Evolutionary conservation across 2,113 vertebrate genomes (phyloP).

Genomic region (Ploceus nigricollis): DNA sequence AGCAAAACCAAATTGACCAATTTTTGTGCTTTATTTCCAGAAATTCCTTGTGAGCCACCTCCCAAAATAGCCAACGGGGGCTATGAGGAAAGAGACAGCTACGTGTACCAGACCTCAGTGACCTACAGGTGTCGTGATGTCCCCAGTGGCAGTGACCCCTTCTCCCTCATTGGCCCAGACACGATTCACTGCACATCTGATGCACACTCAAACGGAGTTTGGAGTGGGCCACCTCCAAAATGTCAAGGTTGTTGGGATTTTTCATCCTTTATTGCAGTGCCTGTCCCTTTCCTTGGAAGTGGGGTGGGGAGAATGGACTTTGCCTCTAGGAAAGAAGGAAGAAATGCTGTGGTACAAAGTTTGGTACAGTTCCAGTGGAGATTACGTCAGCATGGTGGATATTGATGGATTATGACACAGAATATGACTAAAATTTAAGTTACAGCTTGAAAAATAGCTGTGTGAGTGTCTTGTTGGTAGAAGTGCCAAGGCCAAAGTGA

Average conservation of each 20-base stretch:
- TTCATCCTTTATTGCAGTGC: background rate
- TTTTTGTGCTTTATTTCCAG: background rate
- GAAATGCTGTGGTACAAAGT: background rate
- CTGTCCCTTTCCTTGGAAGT: background rate
- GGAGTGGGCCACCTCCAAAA: slow-evolving; percentile 41
- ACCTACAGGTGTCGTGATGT: slow-evolving; percentile 23
- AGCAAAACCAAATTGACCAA: background rate
- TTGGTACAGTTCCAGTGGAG: background rate
- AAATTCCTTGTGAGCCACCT: slow-evolving; percentile 41
- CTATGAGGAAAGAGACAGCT: accelerated
- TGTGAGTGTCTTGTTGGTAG: background rate
- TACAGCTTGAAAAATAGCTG: background rate
- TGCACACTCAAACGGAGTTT: background rate
- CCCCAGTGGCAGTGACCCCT: background rate
- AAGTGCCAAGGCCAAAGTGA: background rate
- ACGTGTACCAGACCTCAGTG: slow-evolving; percentile 35
- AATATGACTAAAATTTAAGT: background rate
- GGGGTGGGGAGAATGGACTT: background rate
- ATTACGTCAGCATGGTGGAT: background rate
- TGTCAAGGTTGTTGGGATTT: slow-evolving; percentile 64
- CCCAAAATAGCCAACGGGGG: slow-evolving; percentile 25
- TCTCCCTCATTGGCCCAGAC: slow-evolving; percentile 2
- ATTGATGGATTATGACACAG: background rate
- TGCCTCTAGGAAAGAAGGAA: background rate
- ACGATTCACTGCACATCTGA: background rate